phyloP scores from a whole-genome alignment of 2,888 invertebrate genomes.

The Aphelenchoides bicaudatus region DNA sequence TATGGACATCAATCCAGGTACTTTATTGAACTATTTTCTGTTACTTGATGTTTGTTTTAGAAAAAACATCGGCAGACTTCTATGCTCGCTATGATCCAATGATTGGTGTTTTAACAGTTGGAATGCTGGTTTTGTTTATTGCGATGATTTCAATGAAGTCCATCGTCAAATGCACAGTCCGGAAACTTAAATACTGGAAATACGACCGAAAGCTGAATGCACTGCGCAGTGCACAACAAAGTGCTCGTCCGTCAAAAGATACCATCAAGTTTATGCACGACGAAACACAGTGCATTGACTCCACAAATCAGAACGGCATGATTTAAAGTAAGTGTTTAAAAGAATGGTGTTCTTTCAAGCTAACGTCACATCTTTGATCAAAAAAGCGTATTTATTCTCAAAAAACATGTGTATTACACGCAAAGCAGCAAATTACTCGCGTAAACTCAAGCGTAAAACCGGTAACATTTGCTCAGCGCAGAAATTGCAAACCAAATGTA shows the following conservation, averaged over 20 bases:
- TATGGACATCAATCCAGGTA: conserved; percentile 52
- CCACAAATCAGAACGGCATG: conserved; percentile 2
- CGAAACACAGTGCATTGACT: background rate
- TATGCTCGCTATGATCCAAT: conserved; percentile 52
- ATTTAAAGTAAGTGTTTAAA: no score
- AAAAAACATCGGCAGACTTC: conserved; percentile 45
- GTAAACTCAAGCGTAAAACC: no score
- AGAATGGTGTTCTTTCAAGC: no score
- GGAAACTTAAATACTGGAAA: conserved; percentile 41
- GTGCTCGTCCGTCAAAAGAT: background rate
- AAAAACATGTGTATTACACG: no score
- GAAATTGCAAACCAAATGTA: no score
- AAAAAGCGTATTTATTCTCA: no score
- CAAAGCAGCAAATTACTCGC: no score
- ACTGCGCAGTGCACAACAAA: background rate
- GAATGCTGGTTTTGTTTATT: conserved; percentile 48
- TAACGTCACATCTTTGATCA: no score
- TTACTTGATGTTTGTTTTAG: no score
- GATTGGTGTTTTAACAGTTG: conserved; percentile 53
- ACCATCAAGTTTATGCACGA: conserved; percentile 1
- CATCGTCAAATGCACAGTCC: conserved; percentile 40
- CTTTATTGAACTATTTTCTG: no score
- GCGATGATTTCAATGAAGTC: conserved; percentile 43
- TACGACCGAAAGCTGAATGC: conserved; percentile 23
- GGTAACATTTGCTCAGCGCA: no score